These are phyloP conservation scores for Aphodius sticticus DNA, from an alignment of 2,888 invertebrate genomes.

Conservation along the genomic window DNA sequence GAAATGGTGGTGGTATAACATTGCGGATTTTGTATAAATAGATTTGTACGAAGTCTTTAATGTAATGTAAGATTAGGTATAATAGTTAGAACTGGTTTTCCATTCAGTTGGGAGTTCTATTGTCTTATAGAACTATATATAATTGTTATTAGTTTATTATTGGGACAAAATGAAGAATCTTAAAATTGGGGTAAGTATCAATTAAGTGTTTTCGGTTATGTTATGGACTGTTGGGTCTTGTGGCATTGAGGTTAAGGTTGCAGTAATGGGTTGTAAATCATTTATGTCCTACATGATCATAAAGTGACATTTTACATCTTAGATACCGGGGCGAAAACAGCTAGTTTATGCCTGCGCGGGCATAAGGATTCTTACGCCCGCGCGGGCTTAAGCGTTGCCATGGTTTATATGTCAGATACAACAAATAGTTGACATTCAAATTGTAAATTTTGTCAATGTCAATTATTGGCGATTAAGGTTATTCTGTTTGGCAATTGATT, in stretches of 20 bases:
- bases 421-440: too few species aligned
- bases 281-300: background rate
- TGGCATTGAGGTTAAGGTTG: background rate
- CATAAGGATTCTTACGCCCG: too few species aligned
- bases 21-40: slow-evolving; percentile 4
- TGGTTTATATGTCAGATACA: too few species aligned
- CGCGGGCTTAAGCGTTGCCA: too few species aligned
- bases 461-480: too few species aligned
- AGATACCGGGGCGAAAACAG: too few species aligned
- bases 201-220: background rate
- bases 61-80: background rate
- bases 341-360: too few species aligned
- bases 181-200: background rate
- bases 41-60: background rate
- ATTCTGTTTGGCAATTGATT: too few species aligned
- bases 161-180: background rate
- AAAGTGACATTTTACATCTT: too few species aligned
- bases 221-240: background rate
- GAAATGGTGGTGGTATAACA: background rate
- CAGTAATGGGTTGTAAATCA: background rate
- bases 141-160: background rate
- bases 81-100: background rate
- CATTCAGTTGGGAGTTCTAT: background rate
- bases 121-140: too few species aligned
- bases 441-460: too few species aligned